A percentile compares a stretch with the other conserved stretches of the same genome.
These are phyloP conservation scores for Numenius arquata DNA, from an alignment of 2,113 vertebrate genomes.

Conservation along the genomic window DNA sequence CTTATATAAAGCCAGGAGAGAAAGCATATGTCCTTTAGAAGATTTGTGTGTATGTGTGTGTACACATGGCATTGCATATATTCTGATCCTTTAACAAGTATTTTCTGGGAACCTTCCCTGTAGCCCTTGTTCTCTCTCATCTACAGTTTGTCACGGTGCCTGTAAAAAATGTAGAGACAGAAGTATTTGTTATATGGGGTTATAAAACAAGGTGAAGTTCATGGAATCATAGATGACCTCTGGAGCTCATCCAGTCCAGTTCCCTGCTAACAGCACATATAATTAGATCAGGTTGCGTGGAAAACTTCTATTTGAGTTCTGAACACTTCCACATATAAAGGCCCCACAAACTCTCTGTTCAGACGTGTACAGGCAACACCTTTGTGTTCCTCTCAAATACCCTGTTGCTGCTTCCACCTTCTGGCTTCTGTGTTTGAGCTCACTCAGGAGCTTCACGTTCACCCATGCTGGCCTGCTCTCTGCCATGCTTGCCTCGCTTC, in stretches of 20 bases:
- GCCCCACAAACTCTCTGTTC: neutral
- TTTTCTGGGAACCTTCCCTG: neutral
- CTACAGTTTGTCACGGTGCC: neutral
- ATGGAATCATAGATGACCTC: neutral
- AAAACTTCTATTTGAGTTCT: neutral
- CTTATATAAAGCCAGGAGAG: neutral
- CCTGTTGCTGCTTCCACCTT: neutral
- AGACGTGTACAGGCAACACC: neutral
- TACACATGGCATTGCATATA: neutral
- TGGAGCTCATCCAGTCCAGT: neutral
- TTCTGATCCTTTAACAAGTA: neutral
- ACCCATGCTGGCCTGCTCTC: neutral
- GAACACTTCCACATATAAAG: neutral
- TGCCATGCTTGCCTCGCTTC: neutral
- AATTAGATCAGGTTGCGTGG: neutral
- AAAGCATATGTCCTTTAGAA: neutral
- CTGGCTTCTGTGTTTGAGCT: neutral
- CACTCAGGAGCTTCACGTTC: neutral
- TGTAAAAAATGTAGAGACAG: neutral
- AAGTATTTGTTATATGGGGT: neutral
- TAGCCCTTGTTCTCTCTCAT: neutral
- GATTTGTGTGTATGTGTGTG: neutral
- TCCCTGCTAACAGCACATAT: neutral
- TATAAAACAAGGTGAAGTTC: neutral
- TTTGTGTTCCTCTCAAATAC: neutral